Evolutionary conservation across 2,888 invertebrate species (phyloP).

Genomic region (Adelphocoris suturalis): DNA sequence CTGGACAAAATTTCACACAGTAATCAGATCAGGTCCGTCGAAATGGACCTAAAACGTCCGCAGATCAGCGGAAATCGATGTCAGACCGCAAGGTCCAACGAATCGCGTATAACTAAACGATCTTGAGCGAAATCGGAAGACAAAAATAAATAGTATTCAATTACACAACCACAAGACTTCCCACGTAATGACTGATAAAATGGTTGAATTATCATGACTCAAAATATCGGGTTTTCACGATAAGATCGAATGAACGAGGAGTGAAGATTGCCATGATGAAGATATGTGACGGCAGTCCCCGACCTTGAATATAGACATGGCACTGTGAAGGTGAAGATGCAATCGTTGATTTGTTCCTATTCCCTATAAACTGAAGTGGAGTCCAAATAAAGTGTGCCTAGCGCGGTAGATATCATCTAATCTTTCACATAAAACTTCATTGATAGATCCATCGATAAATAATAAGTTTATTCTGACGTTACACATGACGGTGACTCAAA

Average conservation of each 20-base stretch:
- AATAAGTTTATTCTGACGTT: too few relatives aligned
- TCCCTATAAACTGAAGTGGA: too few relatives aligned
- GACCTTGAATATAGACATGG: not conserved
- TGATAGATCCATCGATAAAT: too few relatives aligned
- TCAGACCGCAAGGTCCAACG: not conserved
- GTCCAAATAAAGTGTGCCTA: too few relatives aligned
- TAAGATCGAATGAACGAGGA: slow-evolving; percentile 9
- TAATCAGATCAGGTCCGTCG: not conserved
- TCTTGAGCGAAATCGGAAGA: not conserved
- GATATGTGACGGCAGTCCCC: not conserved
- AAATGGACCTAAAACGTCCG: not conserved
- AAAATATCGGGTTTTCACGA: slow-evolving; percentile 9
- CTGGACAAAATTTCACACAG: not conserved
- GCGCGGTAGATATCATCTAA: too few relatives aligned
- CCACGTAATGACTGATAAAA: slow-evolving; percentile 3
- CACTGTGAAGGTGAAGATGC: not conserved
- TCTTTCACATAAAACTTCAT: too few relatives aligned
- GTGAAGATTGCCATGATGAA: slow-evolving; percentile 12
- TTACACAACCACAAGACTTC: not conserved
- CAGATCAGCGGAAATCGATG: not conserved
- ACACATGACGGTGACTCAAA: too few relatives aligned
- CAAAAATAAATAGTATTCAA: not conserved
- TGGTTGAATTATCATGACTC: not conserved
- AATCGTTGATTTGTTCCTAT: not conserved
- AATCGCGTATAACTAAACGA: not conserved